Conservation (phyloP, 2,797 vertebrate genomes). For the Gouania willdenowi region DNA sequence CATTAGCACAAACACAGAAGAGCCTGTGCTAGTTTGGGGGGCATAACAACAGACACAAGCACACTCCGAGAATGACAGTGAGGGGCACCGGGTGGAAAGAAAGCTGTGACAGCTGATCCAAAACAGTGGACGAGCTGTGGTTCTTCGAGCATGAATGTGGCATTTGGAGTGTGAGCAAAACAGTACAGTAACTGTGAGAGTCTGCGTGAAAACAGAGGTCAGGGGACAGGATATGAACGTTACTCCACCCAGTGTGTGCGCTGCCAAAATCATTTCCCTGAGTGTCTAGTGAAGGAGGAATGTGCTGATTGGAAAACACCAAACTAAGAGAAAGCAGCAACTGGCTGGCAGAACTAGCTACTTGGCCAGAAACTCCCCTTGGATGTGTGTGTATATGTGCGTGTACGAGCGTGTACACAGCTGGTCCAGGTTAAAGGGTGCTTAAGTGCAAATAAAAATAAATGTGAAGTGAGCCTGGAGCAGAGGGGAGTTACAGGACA, state of each 20-base stretch:
- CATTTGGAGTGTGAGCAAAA: constrained; percentile 41
- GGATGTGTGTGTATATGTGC: constrained; percentile 1
- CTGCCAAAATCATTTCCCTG: constrained; percentile 69
- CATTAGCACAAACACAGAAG: constrained; percentile 63
- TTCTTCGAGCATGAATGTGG: constrained; percentile 56
- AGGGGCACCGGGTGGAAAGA: constrained; percentile 35
- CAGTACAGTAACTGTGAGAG: constrained; percentile 39
- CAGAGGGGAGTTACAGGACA: constrained; percentile 15
- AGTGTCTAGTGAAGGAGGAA: constrained; percentile 70
- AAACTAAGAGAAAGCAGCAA: constrained; percentile 53
- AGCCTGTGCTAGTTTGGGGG: constrained; percentile 54
- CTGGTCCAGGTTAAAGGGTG: constrained; percentile 60
- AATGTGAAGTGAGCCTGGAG: constrained; percentile 29
- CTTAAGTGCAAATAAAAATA: constrained; percentile 38
- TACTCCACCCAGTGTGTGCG: constrained; percentile 69
- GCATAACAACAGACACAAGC: constrained; percentile 58
- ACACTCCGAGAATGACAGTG: constrained; percentile 40
- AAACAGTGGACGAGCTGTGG: constrained; percentile 50
- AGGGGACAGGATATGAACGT: constrained; percentile 77
- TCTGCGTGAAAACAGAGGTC: constrained; percentile 59
- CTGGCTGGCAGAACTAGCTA: constrained; percentile 51
- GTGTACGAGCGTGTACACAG: constrained; percentile 44
- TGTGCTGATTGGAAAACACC: constrained; percentile 76
- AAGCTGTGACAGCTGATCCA: constrained; percentile 51
- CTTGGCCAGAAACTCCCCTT: constrained; percentile 46